These are phyloP conservation scores for Pheosia tremula DNA, from an alignment of 2,888 invertebrate species.

Conservation along the genomic window DNA sequence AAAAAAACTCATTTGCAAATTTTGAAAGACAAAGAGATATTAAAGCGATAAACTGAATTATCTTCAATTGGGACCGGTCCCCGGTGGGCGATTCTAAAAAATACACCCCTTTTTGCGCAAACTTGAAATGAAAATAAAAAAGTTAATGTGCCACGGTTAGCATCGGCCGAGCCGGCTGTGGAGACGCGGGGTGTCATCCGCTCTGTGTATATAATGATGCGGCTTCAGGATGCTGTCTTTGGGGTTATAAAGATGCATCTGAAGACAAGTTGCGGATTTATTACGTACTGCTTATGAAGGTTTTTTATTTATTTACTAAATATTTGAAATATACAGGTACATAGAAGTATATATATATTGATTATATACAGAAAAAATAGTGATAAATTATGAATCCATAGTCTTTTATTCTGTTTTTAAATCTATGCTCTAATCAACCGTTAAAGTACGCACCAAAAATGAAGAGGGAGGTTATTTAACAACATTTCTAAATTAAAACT, in stretches of 20 bases:
- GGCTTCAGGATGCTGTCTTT: conserved; percentile 19
- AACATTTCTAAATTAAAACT: not conserved
- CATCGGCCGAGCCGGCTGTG: conserved; percentile 30
- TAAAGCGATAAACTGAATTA: conserved; percentile 81
- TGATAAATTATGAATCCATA: no score
- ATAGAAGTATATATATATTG: no score
- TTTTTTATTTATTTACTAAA: no score
- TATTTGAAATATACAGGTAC: no score
- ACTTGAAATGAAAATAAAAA: conserved; percentile 64
- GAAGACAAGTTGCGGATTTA: not conserved
- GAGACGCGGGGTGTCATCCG: conserved; percentile 41
- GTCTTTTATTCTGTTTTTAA: no score
- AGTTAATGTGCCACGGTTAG: conserved; percentile 58
- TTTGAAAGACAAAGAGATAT: conserved; percentile 81
- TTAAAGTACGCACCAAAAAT: no score
- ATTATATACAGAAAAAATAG: no score
- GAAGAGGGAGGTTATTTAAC: no score
- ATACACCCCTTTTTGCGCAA: conserved; percentile 59
- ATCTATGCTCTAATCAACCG: no score
- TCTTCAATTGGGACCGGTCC: conserved; percentile 64
- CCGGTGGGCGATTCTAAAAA: conserved; percentile 57
- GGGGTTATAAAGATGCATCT: not conserved
- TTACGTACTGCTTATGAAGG: no score
- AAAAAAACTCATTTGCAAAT: conserved; percentile 84
- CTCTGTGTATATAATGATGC: conserved; percentile 34